A percentile compares a stretch with the other conserved stretches of the same genome.
These are phyloP conservation scores for Bombus picipes DNA, from an alignment of 1,140 invertebrate species.

Conservation along the genomic window DNA sequence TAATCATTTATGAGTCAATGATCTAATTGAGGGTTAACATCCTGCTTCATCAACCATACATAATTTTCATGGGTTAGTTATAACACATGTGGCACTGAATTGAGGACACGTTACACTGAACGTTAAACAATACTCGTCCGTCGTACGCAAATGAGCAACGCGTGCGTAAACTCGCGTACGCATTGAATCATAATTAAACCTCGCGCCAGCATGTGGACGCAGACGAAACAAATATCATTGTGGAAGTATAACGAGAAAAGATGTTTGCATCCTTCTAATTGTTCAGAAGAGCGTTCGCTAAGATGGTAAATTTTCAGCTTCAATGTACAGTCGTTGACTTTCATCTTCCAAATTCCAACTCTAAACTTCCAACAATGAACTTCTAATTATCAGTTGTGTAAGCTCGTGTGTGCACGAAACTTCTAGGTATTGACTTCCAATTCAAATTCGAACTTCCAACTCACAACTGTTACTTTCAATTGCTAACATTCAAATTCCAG, in stretches of 20 bases:
- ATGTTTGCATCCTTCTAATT: background rate
- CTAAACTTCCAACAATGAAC: background rate
- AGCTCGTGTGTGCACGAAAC: background rate
- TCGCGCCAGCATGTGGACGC: background rate
- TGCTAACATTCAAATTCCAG: background rate
- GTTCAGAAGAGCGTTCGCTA: background rate
- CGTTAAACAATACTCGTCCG: background rate
- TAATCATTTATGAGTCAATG: background rate
- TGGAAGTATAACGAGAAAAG: background rate
- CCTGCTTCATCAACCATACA: background rate
- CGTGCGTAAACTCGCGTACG: background rate
- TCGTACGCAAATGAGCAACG: background rate
- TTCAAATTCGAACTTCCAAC: background rate
- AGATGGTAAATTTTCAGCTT: no score
- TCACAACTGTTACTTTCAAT: background rate
- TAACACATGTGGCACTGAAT: no score
- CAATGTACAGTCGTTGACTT: background rate
- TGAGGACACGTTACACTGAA: background rate
- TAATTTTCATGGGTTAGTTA: no score
- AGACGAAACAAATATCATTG: background rate
- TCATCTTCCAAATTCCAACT: background rate
- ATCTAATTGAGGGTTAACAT: background rate
- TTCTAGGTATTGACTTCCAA: background rate
- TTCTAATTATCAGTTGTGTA: background rate
- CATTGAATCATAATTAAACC: background rate